Evolutionary conservation across 2,797 vertebrate species (phyloP), one percentile per base, ranked within the genome.

Genomic region (Catharus ustulatus): DNA sequence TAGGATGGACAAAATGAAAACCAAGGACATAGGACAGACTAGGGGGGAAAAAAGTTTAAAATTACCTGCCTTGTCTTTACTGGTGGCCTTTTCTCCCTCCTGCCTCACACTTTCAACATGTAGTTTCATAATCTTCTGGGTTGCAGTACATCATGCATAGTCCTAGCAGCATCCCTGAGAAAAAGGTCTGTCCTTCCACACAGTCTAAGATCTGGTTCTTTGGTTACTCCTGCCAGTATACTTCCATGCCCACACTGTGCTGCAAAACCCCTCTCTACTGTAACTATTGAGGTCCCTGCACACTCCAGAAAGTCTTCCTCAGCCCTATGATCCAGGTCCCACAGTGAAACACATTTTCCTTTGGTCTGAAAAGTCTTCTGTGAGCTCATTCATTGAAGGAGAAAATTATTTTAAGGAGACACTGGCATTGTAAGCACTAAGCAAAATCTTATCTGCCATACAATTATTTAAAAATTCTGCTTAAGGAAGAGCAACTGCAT

Each of bases 401-500:
- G 11, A 82, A 34, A 82, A 67, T 11, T 7, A 71, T 71, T 86
- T 63, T 49, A 86, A 71, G 34, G 32, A 49, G 15, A 57, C 18
- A 23, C 27, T n/a, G 27, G 21, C 29, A 68, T 2, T 52, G 12
- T 32, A 93, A 74, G 17, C 20, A 59, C 6, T 30, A 61, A 63
- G 48, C 88, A 91, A 93, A 87, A 45, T 59, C 18, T 13, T n/a
- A 40, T 43, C 38, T 54, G 34, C 42, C 46, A 58, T 23, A 38
- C n/a, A 79, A 27, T 67, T 55, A 74, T 38, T 38, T 63, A 49
- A 5, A 67, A 71, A n/a, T 49, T 74, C 58, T 87, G 48, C 58
- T 81, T 55, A 55, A 76, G 51, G 40, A 92, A 92, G 40, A 76
- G 20, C 34, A 64, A 38, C 30, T 61, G 27, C 49, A 85, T 87